Conservation (phyloP, 2,888 invertebrate species). For the Eupelmus urozonus region DNA sequence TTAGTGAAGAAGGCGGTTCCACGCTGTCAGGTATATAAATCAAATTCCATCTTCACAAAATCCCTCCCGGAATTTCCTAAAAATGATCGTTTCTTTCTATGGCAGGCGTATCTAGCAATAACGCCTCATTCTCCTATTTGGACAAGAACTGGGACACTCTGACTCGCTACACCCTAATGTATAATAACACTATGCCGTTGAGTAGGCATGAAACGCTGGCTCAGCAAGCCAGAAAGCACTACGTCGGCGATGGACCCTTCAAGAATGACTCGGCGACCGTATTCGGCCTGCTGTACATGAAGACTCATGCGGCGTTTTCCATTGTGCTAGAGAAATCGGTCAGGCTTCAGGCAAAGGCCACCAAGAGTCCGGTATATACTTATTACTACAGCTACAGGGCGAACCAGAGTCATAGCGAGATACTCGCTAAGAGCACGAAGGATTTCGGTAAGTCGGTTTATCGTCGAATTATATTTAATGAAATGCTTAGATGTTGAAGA, state of each 20-base stretch:
- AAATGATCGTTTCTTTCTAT: too few relatives aligned
- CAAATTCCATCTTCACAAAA: constrained; percentile 25
- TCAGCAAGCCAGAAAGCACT: constrained; percentile 58
- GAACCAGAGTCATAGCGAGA: constrained; percentile 18
- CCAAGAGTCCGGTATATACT: constrained; percentile 22
- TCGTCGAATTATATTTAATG: too few relatives aligned
- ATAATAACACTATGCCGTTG: constrained; percentile 80
- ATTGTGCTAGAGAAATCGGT: constrained; percentile 8
- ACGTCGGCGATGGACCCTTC: not conserved
- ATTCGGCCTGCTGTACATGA: constrained; percentile 13
- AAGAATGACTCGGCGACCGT: not conserved
- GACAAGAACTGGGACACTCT: constrained; percentile 14
- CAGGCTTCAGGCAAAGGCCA: constrained; percentile 8
- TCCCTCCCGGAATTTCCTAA: not conserved
- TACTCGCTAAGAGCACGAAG: not conserved
- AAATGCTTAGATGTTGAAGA: too few relatives aligned
- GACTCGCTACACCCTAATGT: constrained; percentile 79
- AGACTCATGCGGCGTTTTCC: constrained; percentile 4
- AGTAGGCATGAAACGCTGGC: constrained; percentile 77
- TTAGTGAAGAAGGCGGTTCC: constrained; percentile 85
- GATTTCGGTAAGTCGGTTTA: too few relatives aligned
- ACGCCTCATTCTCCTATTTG: not conserved
- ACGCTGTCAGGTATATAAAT: constrained; percentile 75
- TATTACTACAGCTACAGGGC: constrained; percentile 43
- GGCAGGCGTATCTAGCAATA: too few relatives aligned